A percentile compares a stretch with the other conserved stretches of the same genome.
Evolutionary conservation across 2,888 invertebrate genomes (phyloP).

Genomic region (Caradrina kadenii): DNA sequence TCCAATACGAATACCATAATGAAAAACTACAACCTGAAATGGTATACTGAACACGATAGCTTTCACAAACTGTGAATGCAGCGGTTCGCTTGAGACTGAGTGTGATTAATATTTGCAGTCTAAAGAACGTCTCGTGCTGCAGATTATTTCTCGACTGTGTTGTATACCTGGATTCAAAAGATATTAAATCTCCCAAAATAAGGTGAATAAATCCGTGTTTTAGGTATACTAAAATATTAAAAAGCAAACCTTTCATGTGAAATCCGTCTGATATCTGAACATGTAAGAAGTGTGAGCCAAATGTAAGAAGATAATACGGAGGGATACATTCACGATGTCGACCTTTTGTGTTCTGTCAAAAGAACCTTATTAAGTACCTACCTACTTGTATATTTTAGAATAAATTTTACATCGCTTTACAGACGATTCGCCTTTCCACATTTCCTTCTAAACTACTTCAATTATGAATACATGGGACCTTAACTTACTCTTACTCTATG

Average conservation of each 20-base stretch:
- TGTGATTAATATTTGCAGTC: slow-evolving; percentile 45
- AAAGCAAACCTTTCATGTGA: slow-evolving; percentile 16
- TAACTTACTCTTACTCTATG: slow-evolving; percentile 57
- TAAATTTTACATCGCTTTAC: slow-evolving; percentile 59
- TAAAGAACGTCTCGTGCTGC: slow-evolving; percentile 22
- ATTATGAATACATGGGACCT: slow-evolving; percentile 66
- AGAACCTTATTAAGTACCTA: slow-evolving; percentile 44
- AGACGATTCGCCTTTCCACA: slow-evolving; percentile 49
- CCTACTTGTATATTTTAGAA: slow-evolving; percentile 58
- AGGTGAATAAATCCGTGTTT: slow-evolving; percentile 18
- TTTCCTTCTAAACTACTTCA: slow-evolving; percentile 61
- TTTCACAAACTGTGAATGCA: slow-evolving; percentile 43
- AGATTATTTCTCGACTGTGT: not conserved
- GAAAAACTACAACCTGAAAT: slow-evolving; percentile 30
- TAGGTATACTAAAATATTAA: slow-evolving; percentile 25
- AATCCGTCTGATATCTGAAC: slow-evolving; percentile 35
- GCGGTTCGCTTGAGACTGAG: slow-evolving; percentile 27
- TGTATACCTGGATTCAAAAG: slow-evolving; percentile 5
- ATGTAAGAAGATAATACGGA: slow-evolving; percentile 43
- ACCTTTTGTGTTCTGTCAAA: slow-evolving; percentile 56
- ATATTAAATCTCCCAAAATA: slow-evolving; percentile 10
- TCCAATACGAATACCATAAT: slow-evolving; percentile 44
- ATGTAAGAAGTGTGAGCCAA: slow-evolving; percentile 29
- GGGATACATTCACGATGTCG: slow-evolving; percentile 61
- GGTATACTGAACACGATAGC: slow-evolving; percentile 26